Conservation (phyloP, 2,888 invertebrate species). For the Congeria kusceri region DNA sequence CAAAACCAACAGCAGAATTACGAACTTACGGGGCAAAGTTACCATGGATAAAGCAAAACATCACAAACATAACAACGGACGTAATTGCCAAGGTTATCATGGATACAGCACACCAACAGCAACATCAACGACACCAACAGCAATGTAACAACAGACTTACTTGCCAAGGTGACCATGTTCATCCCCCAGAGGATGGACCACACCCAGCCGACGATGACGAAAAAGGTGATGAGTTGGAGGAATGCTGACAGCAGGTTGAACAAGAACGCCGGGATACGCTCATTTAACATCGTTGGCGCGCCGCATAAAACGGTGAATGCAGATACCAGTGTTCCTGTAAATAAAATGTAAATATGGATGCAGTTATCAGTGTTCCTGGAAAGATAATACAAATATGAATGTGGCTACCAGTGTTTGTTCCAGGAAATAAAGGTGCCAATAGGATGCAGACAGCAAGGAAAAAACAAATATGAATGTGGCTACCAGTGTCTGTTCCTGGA, state of each 20-base stretch:
- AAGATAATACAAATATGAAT: too few relatives aligned
- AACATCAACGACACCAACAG: too few relatives aligned
- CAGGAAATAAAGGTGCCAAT: background rate
- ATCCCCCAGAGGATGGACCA: constrained; percentile 87
- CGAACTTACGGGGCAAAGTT: too few relatives aligned
- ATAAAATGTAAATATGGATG: background rate
- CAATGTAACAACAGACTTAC: constrained; percentile 73
- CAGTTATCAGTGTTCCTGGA: too few relatives aligned
- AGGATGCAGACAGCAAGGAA: too few relatives aligned
- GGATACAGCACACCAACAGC: too few relatives aligned
- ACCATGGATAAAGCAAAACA: too few relatives aligned
- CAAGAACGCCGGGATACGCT: constrained; percentile 83
- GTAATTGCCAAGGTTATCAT: background rate
- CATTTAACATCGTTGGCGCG: constrained; percentile 82
- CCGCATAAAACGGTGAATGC: constrained; percentile 85
- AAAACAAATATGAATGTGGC: too few relatives aligned
- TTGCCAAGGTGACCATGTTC: constrained; percentile 85
- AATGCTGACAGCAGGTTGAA: constrained; percentile 85
- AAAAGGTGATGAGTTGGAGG: constrained; percentile 86
- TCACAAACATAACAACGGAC: too few relatives aligned
- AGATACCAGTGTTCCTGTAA: constrained; percentile 85
- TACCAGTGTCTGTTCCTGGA: too few relatives aligned
- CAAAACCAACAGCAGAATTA: too few relatives aligned
- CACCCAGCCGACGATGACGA: constrained; percentile 86
- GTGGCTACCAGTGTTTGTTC: too few relatives aligned